Percentiles rank a stretch among this genome's conserved stretches.
These are phyloP conservation scores for Stictonetta naevosa DNA, from an alignment of 2,113 vertebrate species.

Conservation along the genomic window DNA sequence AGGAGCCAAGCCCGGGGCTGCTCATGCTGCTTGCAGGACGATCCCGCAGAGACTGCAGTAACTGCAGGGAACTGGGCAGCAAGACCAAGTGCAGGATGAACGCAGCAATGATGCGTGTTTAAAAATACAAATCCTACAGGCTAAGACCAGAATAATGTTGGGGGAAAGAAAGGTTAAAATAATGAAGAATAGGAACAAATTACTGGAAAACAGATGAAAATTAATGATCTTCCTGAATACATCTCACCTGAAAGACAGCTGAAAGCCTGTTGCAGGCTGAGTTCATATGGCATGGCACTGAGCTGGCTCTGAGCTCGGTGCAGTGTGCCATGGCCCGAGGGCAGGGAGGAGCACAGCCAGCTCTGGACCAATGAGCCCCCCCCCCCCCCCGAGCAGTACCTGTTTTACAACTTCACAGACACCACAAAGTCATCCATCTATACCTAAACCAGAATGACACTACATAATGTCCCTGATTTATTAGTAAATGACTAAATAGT, in stretches of 20 bases:
- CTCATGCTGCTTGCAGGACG: background rate
- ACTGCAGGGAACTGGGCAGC: background rate
- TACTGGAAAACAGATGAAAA: background rate
- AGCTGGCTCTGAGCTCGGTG: constrained; percentile 6
- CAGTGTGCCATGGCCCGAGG: background rate
- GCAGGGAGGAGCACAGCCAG: background rate
- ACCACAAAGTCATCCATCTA: constrained; percentile 58
- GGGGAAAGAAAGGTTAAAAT: background rate
- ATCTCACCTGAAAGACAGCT: background rate
- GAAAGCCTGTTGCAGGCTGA: background rate
- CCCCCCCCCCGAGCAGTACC: background rate
- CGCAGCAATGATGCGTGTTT: background rate
- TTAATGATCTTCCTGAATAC: background rate
- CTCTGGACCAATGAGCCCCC: background rate
- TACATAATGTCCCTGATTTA: constrained; percentile 78
- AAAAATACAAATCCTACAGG: background rate
- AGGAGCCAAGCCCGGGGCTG: background rate
- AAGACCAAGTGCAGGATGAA: background rate
- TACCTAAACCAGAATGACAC: constrained; percentile 73
- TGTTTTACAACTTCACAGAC: constrained; percentile 22
- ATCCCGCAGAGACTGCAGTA: background rate
- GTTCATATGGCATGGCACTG: background rate
- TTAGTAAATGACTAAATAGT: constrained; percentile 80
- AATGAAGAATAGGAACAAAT: background rate
- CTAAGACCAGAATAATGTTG: background rate